Percentiles rank a stretch among this genome's conserved stretches.
These are phyloP conservation scores for Pachyramphus minor DNA, from an alignment of 2,113 vertebrate genomes.

Conservation along the genomic window DNA sequence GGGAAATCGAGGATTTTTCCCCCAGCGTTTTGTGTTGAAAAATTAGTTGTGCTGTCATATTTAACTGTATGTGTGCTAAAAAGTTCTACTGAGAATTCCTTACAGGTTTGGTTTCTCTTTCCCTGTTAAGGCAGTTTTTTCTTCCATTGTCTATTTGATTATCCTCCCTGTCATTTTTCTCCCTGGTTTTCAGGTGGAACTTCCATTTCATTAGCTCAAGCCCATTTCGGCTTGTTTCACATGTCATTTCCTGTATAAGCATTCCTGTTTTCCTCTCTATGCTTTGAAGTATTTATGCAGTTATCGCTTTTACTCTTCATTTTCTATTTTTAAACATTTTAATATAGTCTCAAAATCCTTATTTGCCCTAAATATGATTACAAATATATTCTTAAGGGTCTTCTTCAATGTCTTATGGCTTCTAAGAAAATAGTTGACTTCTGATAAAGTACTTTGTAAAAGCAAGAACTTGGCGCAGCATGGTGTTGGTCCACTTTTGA, in stretches of 20 bases:
- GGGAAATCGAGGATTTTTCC: background rate
- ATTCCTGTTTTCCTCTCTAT: background rate
- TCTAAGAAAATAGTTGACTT: background rate
- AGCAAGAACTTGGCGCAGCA: background rate
- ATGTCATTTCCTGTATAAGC: slow-evolving; percentile 26
- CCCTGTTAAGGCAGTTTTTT: background rate
- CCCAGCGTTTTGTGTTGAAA: background rate
- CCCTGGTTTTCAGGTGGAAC: background rate
- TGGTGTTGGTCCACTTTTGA: background rate
- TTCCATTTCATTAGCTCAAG: slow-evolving; percentile 31
- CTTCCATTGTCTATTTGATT: background rate
- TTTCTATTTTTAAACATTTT: background rate
- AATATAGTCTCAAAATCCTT: background rate
- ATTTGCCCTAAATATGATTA: background rate
- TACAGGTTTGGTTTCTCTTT: background rate
- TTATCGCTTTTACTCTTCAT: background rate
- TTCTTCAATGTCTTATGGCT: background rate
- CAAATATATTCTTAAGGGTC: background rate
- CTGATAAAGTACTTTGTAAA: background rate
- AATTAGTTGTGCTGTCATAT: background rate
- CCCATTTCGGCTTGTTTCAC: background rate
- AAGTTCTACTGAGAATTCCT: background rate
- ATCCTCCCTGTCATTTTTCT: slow-evolving; percentile 18
- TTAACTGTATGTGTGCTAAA: background rate
- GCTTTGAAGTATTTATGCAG: background rate